phyloP scores from a whole-genome alignment of 1,140 invertebrate species.

The Drosophila tropicalis region DNA sequence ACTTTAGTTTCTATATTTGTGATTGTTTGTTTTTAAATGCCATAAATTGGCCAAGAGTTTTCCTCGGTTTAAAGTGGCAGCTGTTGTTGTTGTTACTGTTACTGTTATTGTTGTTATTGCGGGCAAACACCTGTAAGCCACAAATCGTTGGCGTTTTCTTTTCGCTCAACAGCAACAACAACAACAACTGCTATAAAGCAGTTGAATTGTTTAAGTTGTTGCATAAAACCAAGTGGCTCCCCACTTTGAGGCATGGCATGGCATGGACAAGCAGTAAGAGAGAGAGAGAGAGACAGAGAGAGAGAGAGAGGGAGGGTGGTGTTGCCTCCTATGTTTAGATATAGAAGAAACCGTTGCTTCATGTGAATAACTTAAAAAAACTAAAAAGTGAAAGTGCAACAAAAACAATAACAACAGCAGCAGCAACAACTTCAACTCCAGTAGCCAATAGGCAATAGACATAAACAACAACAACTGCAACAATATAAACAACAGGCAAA shows the following conservation, averaged over 20 bases:
- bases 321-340: conserved; percentile 9
- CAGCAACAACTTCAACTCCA: conserved; percentile 62
- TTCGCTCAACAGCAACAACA: conserved; percentile 30
- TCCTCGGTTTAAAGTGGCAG: conserved; percentile 37
- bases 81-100: conserved; percentile 49
- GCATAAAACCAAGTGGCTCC: conserved; percentile 65
- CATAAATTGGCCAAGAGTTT: conserved; percentile 46
- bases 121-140: conserved; percentile 75
- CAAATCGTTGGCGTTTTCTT: conserved; percentile 61
- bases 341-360: conserved; percentile 73
- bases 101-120: conserved; percentile 28
- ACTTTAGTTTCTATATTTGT: not conserved
- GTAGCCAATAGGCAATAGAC: conserved; percentile 69
- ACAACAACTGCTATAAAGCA: conserved; percentile 61
- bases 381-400: conserved; percentile 74
- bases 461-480: conserved; percentile 38
- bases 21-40: conserved; percentile 29
- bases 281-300: conserved; percentile 5
- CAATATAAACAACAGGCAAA: conserved; percentile 40
- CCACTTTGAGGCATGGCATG: conserved; percentile 24
- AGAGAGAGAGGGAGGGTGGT: conserved; percentile 21
- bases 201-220: conserved; percentile 75
- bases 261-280: too few species aligned
- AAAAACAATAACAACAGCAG: conserved; percentile 50
- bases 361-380: conserved; percentile 26